Evolutionary conservation across 2,113 vertebrate genomes (phyloP).

Genomic region (Cettia cetti): DNA sequence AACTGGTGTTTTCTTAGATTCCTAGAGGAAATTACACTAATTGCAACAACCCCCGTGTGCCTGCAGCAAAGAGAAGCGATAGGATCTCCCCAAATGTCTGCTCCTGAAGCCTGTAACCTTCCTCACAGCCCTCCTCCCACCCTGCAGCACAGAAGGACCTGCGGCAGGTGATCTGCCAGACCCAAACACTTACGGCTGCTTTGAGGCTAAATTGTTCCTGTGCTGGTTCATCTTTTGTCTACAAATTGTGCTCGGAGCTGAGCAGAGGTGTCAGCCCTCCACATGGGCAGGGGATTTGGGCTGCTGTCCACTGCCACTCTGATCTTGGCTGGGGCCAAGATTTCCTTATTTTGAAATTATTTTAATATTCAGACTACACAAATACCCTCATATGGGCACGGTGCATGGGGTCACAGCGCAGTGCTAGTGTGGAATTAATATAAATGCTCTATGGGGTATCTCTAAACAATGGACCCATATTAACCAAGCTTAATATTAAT

Average conservation of each 20-base stretch:
- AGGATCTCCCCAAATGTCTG: not conserved
- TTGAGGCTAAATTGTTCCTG: not conserved
- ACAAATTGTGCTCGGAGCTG: accelerated
- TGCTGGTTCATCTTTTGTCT: not conserved
- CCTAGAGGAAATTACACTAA: slow-evolving; percentile 31
- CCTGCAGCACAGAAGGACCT: not conserved
- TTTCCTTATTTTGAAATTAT: not conserved
- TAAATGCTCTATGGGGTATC: not conserved
- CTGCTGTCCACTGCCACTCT: not conserved
- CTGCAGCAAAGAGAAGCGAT: not conserved
- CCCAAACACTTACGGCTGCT: not conserved
- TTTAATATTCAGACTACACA: not conserved
- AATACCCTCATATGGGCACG: not conserved
- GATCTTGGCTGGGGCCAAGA: not conserved
- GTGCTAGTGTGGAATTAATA: slow-evolving; percentile 12
- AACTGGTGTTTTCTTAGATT: slow-evolving; percentile 19
- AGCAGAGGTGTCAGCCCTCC: not conserved
- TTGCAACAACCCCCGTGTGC: not conserved
- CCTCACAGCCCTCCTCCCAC: not conserved
- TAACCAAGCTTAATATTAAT: slow-evolving; percentile 54
- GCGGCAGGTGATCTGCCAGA: not conserved
- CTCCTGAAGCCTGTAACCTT: not conserved
- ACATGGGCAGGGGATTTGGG: not conserved
- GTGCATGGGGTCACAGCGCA: not conserved
- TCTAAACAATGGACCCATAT: slow-evolving; percentile 22